These are phyloP conservation scores for Leucoraja erinaceus DNA, from an alignment of 2,113 vertebrate species.

Conservation along the genomic window DNA sequence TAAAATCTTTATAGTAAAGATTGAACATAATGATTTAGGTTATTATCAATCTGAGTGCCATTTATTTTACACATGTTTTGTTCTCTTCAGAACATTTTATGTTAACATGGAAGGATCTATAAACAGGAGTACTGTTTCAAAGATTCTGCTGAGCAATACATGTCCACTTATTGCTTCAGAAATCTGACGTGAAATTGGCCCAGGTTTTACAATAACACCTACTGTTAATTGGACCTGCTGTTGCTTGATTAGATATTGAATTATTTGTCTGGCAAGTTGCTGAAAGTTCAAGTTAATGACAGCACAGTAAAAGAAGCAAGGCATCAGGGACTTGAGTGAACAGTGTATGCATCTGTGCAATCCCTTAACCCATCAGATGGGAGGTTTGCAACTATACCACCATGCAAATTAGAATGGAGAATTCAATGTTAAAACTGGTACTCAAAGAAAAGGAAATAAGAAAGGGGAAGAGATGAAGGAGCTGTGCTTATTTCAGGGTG, in stretches of 20 bases:
- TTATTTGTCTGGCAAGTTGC: background rate
- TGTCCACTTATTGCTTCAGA: background rate
- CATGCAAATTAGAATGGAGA: background rate
- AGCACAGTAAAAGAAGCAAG: background rate
- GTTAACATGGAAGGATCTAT: background rate
- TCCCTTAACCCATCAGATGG: no score
- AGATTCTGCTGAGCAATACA: background rate
- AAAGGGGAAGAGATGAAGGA: background rate
- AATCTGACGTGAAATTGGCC: background rate
- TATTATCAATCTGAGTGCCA: constrained; percentile 6
- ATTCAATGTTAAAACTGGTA: background rate
- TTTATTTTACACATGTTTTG: background rate
- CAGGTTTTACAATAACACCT: background rate
- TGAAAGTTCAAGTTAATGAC: background rate
- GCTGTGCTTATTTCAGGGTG: no score
- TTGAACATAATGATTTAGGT: constrained; percentile 19
- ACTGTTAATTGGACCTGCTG: background rate
- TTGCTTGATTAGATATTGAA: background rate
- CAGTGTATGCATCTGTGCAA: background rate
- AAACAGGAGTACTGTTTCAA: background rate
- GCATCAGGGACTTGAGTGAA: background rate
- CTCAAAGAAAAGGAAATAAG: background rate
- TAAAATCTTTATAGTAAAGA: background rate
- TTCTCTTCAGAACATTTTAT: background rate
- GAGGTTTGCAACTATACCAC: background rate